phyloP scores from a whole-genome alignment of 2,113 vertebrate genomes.

The Rousettus leschenaultii region DNA sequence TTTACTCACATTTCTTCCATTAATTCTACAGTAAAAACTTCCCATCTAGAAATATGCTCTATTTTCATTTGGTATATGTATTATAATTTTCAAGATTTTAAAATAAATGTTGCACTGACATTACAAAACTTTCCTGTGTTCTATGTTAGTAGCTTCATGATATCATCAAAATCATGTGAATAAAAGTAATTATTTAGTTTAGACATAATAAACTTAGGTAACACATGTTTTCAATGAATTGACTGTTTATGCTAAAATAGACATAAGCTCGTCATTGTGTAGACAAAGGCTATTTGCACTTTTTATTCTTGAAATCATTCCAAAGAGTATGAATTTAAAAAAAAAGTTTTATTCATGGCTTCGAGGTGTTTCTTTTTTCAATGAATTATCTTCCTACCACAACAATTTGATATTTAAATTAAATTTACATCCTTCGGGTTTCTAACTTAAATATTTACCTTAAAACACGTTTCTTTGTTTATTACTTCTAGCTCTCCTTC shows the following conservation, averaged over 20 bases:
- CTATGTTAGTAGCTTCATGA: neutral
- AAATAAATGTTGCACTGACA: neutral
- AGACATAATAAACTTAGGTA: neutral
- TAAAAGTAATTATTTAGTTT: neutral
- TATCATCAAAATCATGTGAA: neutral
- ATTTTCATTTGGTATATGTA: neutral
- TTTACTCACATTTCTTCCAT: neutral
- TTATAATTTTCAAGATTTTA: neutral
- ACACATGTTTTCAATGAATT: neutral
- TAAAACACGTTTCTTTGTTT: neutral
- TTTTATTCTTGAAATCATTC: neutral
- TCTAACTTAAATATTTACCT: neutral
- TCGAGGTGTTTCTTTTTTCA: neutral
- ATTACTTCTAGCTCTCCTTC: neutral
- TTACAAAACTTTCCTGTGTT: neutral
- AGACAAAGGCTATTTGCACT: neutral
- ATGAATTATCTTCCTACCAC: neutral
- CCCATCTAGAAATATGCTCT: neutral
- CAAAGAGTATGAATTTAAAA: no score
- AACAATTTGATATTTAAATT: neutral
- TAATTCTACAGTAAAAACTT: neutral
- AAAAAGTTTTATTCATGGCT: neutral
- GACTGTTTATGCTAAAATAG: neutral
- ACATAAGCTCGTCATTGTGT: neutral
- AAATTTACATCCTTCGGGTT: neutral